Evolutionary conservation across 2,888 invertebrate genomes (phyloP), one percentile per base, ranked within the genome.

Genomic region (Strigamia crassipes): DNA sequence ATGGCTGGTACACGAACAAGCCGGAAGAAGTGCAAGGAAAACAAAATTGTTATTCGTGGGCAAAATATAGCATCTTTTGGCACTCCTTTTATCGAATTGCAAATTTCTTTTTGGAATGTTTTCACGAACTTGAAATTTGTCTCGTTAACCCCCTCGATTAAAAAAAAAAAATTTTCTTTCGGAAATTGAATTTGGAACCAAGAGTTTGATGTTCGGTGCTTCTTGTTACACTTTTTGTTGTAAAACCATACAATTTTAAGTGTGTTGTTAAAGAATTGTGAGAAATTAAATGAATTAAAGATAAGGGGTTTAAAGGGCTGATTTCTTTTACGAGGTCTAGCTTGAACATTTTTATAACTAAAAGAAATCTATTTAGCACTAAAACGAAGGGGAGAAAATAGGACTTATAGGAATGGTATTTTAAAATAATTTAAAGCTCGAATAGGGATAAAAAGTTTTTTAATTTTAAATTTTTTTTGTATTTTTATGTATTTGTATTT

Each of bases 251-350:
- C 23, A 66, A 66, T 66, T 66, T 66, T 66, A 66, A 66, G 61
- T 66, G 18, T 66, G 61, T 23, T 66, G 61, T 66, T 66, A 66
- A 51, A 12, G 23, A 66, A 23, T 66, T 66, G 61, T 12, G 10
- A 66, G 61, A 66, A 66, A 66, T 66, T 66, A 66, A 66, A 66
- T 66, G 61, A 66, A 66, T 66, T 66, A 66, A 66, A 66, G 61
- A 66, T 66, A 66, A 66, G 61, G 38, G 46, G 6, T 66, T 10
- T 66, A 18, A 66, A 66, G 61, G 13, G 61, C 23, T 66, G 61
- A 23, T 23, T 21, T 66, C 18, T 66, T 46, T 66, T 66, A 66
- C 12, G 61, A 23, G 1, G 23, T 12, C n/a, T n/a, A 66, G 18
- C 9, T 21, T 66, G 61, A 66, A 66, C 61, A 66, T 21, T 66